A percentile compares a stretch with the other conserved stretches of the same genome.
These are phyloP conservation scores for Meiosimyza decipiens DNA, from an alignment of 2,888 invertebrate species.

Conservation along the genomic window DNA sequence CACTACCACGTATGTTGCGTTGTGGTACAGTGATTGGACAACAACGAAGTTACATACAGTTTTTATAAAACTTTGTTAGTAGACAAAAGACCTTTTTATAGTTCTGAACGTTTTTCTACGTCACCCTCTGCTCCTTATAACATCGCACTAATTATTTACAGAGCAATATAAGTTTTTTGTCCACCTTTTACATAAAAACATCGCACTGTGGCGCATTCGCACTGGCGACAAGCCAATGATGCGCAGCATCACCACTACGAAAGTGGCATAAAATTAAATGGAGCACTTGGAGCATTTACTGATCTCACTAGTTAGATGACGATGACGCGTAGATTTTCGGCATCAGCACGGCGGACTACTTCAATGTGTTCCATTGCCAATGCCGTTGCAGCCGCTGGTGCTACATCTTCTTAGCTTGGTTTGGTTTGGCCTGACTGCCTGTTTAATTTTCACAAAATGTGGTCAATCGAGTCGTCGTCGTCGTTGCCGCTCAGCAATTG, in stretches of 20 bases:
- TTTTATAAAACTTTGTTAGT: too few species aligned
- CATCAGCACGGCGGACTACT: neutral
- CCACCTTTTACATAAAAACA: too few species aligned
- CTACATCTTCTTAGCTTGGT: constrained; percentile 6
- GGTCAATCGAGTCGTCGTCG: constrained; percentile 15
- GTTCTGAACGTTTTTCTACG: too few species aligned
- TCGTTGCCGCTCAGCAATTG: neutral
- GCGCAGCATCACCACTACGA: neutral
- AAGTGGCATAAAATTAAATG: constrained; percentile 27
- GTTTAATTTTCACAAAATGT: constrained; percentile 26
- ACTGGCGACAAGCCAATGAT: neutral
- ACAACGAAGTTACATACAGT: too few species aligned
- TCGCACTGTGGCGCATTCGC: neutral
- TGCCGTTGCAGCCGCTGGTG: constrained; percentile 15
- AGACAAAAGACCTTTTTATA: too few species aligned
- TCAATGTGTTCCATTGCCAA: neutral
- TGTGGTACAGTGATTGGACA: too few species aligned
- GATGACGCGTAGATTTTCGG: constrained; percentile 5
- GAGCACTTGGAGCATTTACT: constrained; percentile 21
- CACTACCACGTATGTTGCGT: too few species aligned
- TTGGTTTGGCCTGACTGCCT: constrained; percentile 7
- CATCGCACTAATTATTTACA: too few species aligned
- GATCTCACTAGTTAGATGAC: constrained; percentile 10
- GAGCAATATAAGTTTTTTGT: too few species aligned
- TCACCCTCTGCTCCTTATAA: too few species aligned